Evolutionary conservation across 2,113 vertebrate species (phyloP).

Genomic region (Barbus barbus): DNA sequence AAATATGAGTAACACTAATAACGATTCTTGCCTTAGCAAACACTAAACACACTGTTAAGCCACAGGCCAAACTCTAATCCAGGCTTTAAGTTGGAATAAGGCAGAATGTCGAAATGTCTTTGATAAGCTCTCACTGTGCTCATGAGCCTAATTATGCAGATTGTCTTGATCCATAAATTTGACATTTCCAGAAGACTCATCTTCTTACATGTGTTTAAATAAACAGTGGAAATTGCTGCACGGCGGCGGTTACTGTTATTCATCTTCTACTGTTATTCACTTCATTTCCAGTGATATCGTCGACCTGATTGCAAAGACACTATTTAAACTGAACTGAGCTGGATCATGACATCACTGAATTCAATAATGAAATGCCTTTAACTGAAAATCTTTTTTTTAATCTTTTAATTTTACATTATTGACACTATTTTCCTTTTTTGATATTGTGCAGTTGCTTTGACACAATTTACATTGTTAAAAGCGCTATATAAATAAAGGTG

Average conservation of each 20-base stretch:
- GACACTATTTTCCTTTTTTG: too few species aligned
- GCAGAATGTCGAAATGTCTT: constrained; percentile 6
- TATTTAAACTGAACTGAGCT: too few species aligned
- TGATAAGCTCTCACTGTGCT: constrained; percentile 7
- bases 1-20: neutral
- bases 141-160: constrained; percentile 23
- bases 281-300: too few species aligned
- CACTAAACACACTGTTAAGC: neutral
- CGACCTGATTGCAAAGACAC: too few species aligned
- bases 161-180: constrained; percentile 23
- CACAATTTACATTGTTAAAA: too few species aligned
- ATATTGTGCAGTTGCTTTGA: too few species aligned
- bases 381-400: too few species aligned
- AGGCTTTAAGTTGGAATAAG: neutral
- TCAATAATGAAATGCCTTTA: too few species aligned
- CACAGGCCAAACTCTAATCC: neutral
- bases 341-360: too few species aligned
- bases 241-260: neutral
- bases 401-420: too few species aligned
- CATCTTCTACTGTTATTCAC: too few species aligned
- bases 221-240: constrained; percentile 12
- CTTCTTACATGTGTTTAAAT: constrained; percentile 19
- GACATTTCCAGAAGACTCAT: constrained; percentile 13
- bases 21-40: neutral
- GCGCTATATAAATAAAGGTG: too few species aligned